phyloP scores from a whole-genome alignment of 2,113 vertebrate species.

The Platichthys flesus region DNA sequence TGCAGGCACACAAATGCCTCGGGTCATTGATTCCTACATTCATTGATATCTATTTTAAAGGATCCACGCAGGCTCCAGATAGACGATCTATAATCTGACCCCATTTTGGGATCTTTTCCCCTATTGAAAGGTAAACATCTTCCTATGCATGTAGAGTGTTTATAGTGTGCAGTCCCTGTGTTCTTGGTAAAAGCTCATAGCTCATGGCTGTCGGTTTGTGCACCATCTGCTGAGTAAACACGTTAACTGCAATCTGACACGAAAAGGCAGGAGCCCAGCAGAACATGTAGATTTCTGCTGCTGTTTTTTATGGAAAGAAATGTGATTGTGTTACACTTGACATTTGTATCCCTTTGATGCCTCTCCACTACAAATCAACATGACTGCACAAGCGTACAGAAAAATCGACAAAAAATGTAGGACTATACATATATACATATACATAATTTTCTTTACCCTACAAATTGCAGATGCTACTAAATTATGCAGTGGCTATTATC shows the following conservation, averaged over 20 bases:
- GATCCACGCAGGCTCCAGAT: neutral
- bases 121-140: conserved; percentile 29
- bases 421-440: neutral
- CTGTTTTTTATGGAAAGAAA: conserved; percentile 4
- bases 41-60: conserved; percentile 31
- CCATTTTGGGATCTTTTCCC: neutral
- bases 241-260: conserved; percentile 33
- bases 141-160: conserved; percentile 13
- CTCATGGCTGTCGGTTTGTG: conserved; percentile 15
- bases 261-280: conserved; percentile 5
- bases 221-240: conserved; percentile 60
- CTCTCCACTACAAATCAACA: neutral
- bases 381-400: neutral
- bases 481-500: neutral
- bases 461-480: neutral
- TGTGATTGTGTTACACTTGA: neutral
- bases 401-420: neutral
- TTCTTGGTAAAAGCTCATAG: neutral
- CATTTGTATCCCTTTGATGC: neutral
- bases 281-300: neutral
- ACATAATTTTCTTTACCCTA: neutral
- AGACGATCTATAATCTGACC: neutral
- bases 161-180: neutral
- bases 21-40: neutral
- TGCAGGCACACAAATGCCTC: neutral